Evolutionary conservation across 2,888 invertebrate genomes (phyloP), one percentile per base, ranked within the genome.

Genomic region (Dioctria linearis): DNA sequence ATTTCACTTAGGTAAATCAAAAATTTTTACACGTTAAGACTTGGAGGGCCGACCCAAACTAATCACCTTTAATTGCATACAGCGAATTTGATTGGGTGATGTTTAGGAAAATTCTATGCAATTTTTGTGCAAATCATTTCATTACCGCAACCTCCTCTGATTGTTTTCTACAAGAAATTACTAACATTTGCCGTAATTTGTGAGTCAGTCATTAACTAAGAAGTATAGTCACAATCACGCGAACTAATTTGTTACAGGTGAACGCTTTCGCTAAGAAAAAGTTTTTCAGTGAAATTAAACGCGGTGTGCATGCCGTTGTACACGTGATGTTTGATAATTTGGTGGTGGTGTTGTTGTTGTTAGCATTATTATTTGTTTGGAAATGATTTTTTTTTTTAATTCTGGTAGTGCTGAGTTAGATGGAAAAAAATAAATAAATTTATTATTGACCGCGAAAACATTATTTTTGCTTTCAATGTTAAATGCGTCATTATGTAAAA

Each of bases 251-350:
- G 73, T 73, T 59, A 43, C 73, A 57, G 57, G 59, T 73, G 73
- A 73, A 51, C 73, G 73, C 73, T 73, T 73, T 73, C 73, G 73
- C 73, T 59, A 3, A 49, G 59, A 73, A 42, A 25, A 25, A 73
- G 13, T 73, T 73, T 73, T 61, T 6, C n/a, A 57, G 73, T 73
- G 73, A 73, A 73, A 73, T 73, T 73, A 73, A 13, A 40, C 73
- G 40, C 54, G 9, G 49, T 9, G 9, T 6, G 49, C 25, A 6
- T 54, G 54, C 54, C n/a, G 54, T 54, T 54, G 11, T 54, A 54
- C 6, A 54, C 8, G 5, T 46, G 46, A 46, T 46, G 11, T 54
- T n/a, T 8, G n/a, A 6, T n/a, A 11, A 4, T 54, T 54, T 11
- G 8, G n/a, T n/a, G 11, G 6, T 54, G 8, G 0, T 54, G 54